Base-by-base conservation (phyloP, 2,797 vertebrate species). In the Sebastes minor region DNA sequence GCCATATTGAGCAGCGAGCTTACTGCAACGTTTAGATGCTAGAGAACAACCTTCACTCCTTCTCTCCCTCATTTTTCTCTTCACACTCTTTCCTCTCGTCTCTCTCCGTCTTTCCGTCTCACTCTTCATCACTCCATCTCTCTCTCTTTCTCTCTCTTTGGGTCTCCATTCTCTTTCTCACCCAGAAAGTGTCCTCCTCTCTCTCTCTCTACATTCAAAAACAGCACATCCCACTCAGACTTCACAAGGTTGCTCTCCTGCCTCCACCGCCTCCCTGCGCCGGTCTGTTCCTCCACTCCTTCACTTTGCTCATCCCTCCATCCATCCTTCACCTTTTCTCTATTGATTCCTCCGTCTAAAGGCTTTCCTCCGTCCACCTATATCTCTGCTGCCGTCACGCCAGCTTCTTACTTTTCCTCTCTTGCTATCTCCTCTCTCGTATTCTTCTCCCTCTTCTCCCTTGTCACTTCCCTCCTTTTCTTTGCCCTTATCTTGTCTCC, bases 1-100 rank as follows among this genome's bases (percentile, higher is more conserved):
- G 94, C 93, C 91, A 91, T 91, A 93, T 92, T 92, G 93, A 94
- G 90, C 90, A 86, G 87, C 79, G 86, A 94, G 93, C 91, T 94
- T 88, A 91, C 92, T 89, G 93, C 93, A 91, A 94, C 77, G 83
- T 90, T 94, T 88, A 93, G 86, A 92, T 92, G 84, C 86, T 74
- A 77, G 86, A 90, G 88, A 95, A 92, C 89, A 94, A 90, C 92
- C 92, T 94, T 93, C 90, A 86, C 90, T 93, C 90, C 72, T 81
- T 89, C 85, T 78, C 84, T 89, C 69, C 77, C 75, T 92, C 74
- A 32, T 85, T 88, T 85, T 84, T 83, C 78, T 84, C 84, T 63
- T 84, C 78, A 62, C 85, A 80, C 80, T 82, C 76, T 81, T 30
- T 30, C 71, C 84, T 78, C 83, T 73, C 13, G 16, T 86, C 65